Evolutionary conservation across 2,113 vertebrate species (phyloP).

Genomic region (Gracilinanus agilis): DNA sequence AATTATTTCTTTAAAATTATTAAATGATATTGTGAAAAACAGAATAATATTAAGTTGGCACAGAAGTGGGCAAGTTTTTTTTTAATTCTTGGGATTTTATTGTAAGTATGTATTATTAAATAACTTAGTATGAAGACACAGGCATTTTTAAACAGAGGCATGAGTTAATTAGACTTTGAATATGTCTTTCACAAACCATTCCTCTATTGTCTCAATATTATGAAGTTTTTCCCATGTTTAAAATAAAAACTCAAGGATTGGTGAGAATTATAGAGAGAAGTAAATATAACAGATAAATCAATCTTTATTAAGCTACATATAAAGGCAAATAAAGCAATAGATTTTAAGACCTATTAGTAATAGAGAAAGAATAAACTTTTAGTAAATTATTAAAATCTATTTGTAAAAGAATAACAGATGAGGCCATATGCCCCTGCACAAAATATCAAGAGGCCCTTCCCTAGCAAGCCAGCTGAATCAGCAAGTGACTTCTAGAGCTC

Average conservation of each 20-base stretch:
- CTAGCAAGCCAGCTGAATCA: too few species aligned
- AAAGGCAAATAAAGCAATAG: background rate
- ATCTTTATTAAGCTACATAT: background rate
- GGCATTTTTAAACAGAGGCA: background rate
- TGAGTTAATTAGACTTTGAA: background rate
- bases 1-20: background rate
- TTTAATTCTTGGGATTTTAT: background rate
- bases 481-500: too few species aligned
- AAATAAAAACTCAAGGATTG: background rate
- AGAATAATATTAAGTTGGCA: background rate
- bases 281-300: background rate
- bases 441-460: too few species aligned
- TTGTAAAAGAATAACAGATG: background rate
- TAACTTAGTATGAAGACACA: background rate
- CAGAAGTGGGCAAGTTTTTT: background rate
- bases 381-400: background rate
- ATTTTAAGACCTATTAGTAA: background rate
- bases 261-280: background rate
- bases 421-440: too few species aligned
- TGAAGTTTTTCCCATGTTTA: background rate
- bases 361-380: background rate
- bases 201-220: background rate
- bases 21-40: background rate
- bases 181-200: background rate
- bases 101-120: background rate